Conservation (phyloP, 1,140 invertebrate genomes). For the Papilio dardanus region DNA sequence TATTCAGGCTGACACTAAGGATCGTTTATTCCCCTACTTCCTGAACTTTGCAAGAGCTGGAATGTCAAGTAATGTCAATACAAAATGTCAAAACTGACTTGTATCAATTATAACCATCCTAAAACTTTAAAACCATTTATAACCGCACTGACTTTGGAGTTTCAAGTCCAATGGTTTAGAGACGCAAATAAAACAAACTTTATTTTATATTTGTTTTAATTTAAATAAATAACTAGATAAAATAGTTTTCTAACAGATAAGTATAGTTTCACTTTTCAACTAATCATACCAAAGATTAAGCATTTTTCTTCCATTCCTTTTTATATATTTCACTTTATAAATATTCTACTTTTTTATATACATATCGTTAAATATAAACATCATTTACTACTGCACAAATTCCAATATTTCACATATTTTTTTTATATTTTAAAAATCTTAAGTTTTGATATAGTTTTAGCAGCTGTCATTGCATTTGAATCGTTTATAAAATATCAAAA, state of each 20-base stretch:
- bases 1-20: not conserved
- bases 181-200: too few species aligned
- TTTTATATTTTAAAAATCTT: not conserved
- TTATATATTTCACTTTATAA: not conserved
- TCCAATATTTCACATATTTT: not conserved
- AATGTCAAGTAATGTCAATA: not conserved
- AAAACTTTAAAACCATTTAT: too few species aligned
- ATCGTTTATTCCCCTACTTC: not conserved
- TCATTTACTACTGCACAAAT: not conserved
- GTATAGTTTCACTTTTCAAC: constrained; percentile 23
- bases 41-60: not conserved
- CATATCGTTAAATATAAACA: not conserved
- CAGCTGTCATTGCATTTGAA: not conserved
- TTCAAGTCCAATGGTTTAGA: too few species aligned
- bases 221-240: not conserved
- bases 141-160: too few species aligned
- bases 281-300: constrained; percentile 26
- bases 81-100: too few species aligned
- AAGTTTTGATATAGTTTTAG: not conserved
- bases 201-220: not conserved
- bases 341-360: not conserved
- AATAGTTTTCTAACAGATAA: not conserved
- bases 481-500: constrained; percentile 9
- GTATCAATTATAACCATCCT: too few species aligned
- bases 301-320: not conserved